Percentiles rank a stretch among this genome's conserved stretches.
phyloP scores from a whole-genome alignment of 2,888 invertebrate species.

The Caenorhabditis angaria region DNA sequence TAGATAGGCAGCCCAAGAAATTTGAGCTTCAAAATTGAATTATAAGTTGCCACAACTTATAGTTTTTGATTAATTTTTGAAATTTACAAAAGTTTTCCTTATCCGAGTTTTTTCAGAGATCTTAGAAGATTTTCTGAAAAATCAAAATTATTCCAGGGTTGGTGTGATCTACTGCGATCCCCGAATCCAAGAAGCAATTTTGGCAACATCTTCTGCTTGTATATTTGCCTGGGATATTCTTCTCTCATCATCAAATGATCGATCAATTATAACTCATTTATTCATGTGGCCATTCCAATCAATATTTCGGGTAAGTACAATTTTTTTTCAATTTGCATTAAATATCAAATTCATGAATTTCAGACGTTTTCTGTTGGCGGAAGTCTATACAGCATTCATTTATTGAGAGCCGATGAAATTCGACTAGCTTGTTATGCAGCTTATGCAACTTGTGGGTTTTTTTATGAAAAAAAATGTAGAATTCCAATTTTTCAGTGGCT shows the following conservation, averaged over 20 bases:
- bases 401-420: conserved; percentile 30
- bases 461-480: not conserved
- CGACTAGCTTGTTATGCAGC: conserved; percentile 52
- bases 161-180: conserved; percentile 56
- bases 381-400: conserved; percentile 42
- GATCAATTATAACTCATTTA: conserved; percentile 59
- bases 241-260: conserved; percentile 58
- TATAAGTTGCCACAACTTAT: no score
- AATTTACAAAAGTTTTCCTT: not conserved
- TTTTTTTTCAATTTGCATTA: not conserved
- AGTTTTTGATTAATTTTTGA: not conserved
- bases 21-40: no score
- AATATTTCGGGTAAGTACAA: conserved; percentile 53
- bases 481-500: conserved; percentile 37
- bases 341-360: conserved; percentile 16
- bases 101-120: not conserved
- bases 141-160: conserved; percentile 36
- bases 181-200: conserved; percentile 44
- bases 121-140: not conserved
- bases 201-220: conserved; percentile 49
- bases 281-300: conserved; percentile 63
- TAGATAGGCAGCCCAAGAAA: no score
- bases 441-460: conserved; percentile 50
- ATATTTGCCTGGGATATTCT: conserved; percentile 64
- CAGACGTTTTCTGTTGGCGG: conserved; percentile 45